Conservation (phyloP, 1,140 invertebrate genomes). For the Philaenus spumarius region DNA sequence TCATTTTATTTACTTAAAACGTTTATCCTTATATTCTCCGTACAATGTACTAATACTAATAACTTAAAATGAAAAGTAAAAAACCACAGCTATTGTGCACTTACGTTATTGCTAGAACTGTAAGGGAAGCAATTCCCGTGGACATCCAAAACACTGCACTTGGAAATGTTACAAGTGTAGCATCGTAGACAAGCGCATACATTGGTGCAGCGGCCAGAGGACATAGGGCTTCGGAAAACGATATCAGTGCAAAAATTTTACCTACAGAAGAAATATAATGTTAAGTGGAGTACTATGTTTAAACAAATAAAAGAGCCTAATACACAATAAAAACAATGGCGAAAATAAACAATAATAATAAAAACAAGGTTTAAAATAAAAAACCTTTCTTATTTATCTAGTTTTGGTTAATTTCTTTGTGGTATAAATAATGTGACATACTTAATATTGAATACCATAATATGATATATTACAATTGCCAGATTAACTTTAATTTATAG, state of each 20-base stretch:
- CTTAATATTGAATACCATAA: not conserved
- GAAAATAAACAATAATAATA: not conserved
- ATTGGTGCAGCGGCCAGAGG: constrained; percentile 51
- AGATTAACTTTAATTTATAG: too few relatives aligned
- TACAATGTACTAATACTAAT: too few relatives aligned
- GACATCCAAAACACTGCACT: constrained; percentile 15
- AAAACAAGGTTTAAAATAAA: too few relatives aligned
- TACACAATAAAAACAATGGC: not conserved
- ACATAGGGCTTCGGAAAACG: constrained; percentile 52
- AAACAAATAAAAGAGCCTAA: not conserved
- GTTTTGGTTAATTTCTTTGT: too few relatives aligned
- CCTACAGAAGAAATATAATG: constrained; percentile 36
- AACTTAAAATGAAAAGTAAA: too few relatives aligned
- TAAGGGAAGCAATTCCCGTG: not conserved
- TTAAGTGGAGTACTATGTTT: not conserved
- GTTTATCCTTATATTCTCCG: too few relatives aligned
- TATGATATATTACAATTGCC: too few relatives aligned
- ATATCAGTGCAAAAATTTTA: constrained; percentile 54
- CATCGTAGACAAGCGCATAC: constrained; percentile 51
- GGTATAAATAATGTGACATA: too few relatives aligned
- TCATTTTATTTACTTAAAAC: too few relatives aligned
- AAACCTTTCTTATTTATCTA: too few relatives aligned
- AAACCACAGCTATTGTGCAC: too few relatives aligned
- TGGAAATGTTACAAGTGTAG: not conserved
- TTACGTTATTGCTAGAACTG: too few relatives aligned